phyloP scores from a whole-genome alignment of 2,797 vertebrate species.

The Xenops minutus region DNA sequence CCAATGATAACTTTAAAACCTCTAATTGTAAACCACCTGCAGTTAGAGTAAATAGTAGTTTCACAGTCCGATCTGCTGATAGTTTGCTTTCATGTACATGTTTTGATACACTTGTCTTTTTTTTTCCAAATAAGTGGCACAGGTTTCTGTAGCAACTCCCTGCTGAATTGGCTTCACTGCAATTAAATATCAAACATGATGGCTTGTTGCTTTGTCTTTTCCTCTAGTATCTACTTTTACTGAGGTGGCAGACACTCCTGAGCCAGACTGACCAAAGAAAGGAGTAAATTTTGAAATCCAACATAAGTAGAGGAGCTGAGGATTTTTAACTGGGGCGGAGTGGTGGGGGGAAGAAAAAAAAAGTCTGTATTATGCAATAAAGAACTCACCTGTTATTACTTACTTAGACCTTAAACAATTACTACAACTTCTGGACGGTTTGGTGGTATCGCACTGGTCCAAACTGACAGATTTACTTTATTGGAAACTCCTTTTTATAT shows the following conservation, averaged over 20 bases:
- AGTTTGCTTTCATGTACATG: background rate
- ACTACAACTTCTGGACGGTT: background rate
- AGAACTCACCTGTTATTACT: background rate
- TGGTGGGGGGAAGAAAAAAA: fast-evolving
- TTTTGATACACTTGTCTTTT: background rate
- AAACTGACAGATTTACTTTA: background rate
- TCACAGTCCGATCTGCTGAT: background rate
- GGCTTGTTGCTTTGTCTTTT: background rate
- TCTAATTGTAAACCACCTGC: constrained; percentile 65
- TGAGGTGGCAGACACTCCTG: background rate
- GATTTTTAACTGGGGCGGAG: background rate
- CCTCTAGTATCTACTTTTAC: background rate
- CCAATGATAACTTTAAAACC: constrained; percentile 44
- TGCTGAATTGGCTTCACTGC: background rate
- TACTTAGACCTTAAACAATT: background rate
- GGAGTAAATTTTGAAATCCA: background rate
- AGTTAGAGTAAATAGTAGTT: constrained; percentile 33
- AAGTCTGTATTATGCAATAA: background rate
- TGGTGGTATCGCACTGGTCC: background rate
- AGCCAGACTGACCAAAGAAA: background rate
- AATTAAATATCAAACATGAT: background rate
- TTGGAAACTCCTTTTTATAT: background rate
- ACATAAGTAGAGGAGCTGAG: background rate
- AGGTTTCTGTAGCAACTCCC: background rate
- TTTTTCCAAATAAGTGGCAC: background rate